Conservation (phyloP, 1,140 invertebrate genomes). For the Caenorhabditis latens region DNA sequence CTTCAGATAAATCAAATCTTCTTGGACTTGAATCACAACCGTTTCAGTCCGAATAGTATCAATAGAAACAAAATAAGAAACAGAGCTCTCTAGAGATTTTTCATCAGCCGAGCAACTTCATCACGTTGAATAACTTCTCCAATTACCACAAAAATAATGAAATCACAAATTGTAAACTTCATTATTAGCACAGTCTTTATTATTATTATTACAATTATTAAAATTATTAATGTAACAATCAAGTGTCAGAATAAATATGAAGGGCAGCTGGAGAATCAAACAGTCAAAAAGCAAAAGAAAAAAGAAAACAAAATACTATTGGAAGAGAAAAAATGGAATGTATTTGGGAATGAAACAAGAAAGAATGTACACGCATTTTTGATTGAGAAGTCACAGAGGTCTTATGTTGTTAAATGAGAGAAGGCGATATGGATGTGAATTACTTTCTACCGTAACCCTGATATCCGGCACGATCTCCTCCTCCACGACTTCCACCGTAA, state of each 20-base stretch:
- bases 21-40: too few species aligned
- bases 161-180: too few species aligned
- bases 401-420: background rate
- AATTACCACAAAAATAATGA: too few species aligned
- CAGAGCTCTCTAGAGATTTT: too few species aligned
- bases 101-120: too few species aligned
- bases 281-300: background rate
- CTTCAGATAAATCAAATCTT: too few species aligned
- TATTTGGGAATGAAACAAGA: slow-evolving; percentile 32
- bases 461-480: slow-evolving; percentile 40
- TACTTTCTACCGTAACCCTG: slow-evolving; percentile 49
- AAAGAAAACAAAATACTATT: background rate
- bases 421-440: background rate
- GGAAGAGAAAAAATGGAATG: background rate
- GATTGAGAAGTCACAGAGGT: slow-evolving; percentile 51
- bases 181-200: background rate
- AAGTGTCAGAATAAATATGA: background rate
- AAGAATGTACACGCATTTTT: slow-evolving; percentile 51
- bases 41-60: too few species aligned
- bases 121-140: too few species aligned
- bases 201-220: background rate
- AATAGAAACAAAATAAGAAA: too few species aligned
- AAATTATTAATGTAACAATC: slow-evolving; percentile 17
- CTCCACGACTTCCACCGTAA: slow-evolving; percentile 50
- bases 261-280: slow-evolving; percentile 11